Evolutionary conservation across 2,888 invertebrate species (phyloP).

Genomic region (Rhagium mordax): DNA sequence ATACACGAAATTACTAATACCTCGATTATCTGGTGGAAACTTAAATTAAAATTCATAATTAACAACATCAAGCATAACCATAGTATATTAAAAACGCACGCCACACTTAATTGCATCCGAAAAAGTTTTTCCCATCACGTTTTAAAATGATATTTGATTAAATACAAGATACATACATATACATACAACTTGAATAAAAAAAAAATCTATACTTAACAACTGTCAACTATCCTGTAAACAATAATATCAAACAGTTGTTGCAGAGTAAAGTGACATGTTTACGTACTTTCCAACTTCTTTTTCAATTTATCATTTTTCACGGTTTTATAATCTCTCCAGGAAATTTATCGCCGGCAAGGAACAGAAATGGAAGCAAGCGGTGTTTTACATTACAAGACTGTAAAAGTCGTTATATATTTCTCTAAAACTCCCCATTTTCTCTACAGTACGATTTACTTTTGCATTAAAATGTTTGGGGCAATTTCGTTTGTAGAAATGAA

Average conservation of each 20-base stretch:
- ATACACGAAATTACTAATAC: constrained; percentile 39
- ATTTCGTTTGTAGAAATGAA: constrained; percentile 42
- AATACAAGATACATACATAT: no score
- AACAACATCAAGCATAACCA: no score
- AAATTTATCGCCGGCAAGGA: background rate
- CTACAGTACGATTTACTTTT: constrained; percentile 29
- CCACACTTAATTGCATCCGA: no score
- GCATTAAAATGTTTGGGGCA: constrained; percentile 34
- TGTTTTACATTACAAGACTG: constrained; percentile 15
- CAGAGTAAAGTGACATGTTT: no score
- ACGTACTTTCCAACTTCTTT: no score
- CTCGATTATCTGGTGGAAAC: constrained; percentile 1
- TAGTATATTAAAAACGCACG: no score
- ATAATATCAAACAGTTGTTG: no score
- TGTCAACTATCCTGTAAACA: no score
- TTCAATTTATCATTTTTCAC: background rate
- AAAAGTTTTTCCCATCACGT: no score
- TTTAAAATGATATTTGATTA: no score
- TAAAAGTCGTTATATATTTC: constrained; percentile 26
- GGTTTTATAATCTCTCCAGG: background rate
- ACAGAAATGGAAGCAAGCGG: background rate
- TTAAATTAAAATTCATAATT: constrained; percentile 12
- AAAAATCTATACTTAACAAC: no score
- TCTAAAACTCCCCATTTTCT: constrained; percentile 19
- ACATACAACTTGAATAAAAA: no score